Conservation (phyloP, 2,113 vertebrate species). For the Periophthalmus modestus region DNA sequence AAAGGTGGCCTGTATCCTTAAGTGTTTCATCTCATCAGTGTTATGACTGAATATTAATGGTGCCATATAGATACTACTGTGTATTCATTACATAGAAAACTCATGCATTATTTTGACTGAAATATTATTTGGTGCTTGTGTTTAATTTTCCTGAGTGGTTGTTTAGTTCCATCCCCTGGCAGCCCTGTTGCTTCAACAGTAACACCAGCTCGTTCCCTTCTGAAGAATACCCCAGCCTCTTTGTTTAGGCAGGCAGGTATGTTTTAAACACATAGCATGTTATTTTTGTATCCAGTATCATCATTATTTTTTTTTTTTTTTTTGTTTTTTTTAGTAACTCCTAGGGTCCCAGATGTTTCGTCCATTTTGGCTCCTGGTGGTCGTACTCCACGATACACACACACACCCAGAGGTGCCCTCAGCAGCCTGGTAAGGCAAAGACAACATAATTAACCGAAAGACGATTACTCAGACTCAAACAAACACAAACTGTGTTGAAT, state of each 20-base stretch:
- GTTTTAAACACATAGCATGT: constrained; percentile 40
- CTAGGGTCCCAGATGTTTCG: constrained; percentile 63
- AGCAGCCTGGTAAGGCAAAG: constrained; percentile 41
- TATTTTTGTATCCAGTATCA: background rate
- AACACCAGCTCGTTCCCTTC: constrained; percentile 60
- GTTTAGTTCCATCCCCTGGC: constrained; percentile 65
- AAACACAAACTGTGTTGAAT: background rate
- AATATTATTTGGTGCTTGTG: background rate
- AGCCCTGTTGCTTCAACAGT: constrained; percentile 34
- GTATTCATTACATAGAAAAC: background rate
- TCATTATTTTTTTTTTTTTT: background rate
- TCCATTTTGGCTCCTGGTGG: constrained; percentile 57
- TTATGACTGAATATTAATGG: background rate
- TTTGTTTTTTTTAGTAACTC: constrained; percentile 65
- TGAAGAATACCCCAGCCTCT: constrained; percentile 65
- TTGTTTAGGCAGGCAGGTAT: constrained; percentile 73
- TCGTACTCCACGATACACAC: constrained; percentile 54
- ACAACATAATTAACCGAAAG: background rate
- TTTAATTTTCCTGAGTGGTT: constrained; percentile 39
- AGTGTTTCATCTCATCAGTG: background rate
- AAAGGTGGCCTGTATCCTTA: constrained; percentile 87
- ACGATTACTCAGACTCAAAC: no score
- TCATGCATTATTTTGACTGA: background rate
- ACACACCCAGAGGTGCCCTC: constrained; percentile 37
- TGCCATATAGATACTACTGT: background rate